Conservation (phyloP, 2,797 vertebrate species). For the Scomberomorus guttatus region DNA sequence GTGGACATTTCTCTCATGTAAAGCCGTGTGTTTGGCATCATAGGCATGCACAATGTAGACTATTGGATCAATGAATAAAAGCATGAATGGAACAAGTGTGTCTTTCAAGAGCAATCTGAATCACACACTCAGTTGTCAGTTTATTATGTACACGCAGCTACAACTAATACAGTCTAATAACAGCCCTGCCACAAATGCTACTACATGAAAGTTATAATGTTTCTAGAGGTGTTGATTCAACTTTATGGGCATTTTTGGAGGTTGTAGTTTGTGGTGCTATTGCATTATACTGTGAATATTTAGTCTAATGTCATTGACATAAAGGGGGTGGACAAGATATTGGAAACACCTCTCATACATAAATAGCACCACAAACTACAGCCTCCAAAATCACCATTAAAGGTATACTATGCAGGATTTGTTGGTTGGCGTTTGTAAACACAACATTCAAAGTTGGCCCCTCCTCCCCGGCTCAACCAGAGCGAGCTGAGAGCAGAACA, state of each 20-base stretch:
- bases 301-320: too few species aligned
- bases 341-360: too few species aligned
- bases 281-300: background rate
- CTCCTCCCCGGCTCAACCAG: too few species aligned
- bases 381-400: too few species aligned
- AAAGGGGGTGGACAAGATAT: too few species aligned
- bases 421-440: too few species aligned
- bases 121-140: background rate
- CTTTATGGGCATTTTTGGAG: background rate
- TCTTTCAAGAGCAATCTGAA: constrained; percentile 3
- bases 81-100: constrained; percentile 59
- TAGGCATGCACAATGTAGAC: constrained; percentile 90
- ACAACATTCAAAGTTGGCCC: too few species aligned
- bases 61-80: constrained; percentile 89
- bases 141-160: background rate
- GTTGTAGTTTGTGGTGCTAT: background rate
- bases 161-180: background rate
- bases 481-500: too few species aligned
- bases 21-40: constrained; percentile 87
- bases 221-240: background rate
- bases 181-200: background rate
- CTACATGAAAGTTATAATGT: background rate
- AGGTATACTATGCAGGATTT: too few species aligned
- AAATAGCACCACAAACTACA: too few species aligned
- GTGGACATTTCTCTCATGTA: constrained; percentile 89